A percentile compares a stretch with the other conserved stretches of the same genome.
Conservation (phyloP, 2,113 vertebrate species). For the Sorex fumeus region DNA sequence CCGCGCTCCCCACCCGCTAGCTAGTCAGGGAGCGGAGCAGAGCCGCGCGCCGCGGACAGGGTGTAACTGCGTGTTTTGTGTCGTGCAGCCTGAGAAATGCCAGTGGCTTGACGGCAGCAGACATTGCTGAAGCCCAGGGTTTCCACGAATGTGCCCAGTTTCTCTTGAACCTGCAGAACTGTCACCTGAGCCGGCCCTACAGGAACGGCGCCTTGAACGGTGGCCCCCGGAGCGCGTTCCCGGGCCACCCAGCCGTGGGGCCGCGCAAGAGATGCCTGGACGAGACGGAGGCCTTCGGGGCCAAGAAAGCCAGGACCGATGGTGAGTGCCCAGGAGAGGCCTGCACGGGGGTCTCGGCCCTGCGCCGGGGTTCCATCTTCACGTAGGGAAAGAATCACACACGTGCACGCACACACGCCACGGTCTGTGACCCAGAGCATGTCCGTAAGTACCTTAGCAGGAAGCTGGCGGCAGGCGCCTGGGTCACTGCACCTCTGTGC, state of each 20-base stretch:
- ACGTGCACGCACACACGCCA: too few relatives aligned
- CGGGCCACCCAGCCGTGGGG: slow-evolving; percentile 88
- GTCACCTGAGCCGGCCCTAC: slow-evolving; percentile 90
- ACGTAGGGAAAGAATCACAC: too few relatives aligned
- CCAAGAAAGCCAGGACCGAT: slow-evolving; percentile 94
- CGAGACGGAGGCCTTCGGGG: slow-evolving; percentile 86
- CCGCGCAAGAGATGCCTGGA: slow-evolving; percentile 94
- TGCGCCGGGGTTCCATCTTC: too few relatives aligned
- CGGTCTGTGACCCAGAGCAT: too few relatives aligned
- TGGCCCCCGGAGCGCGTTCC: slow-evolving; percentile 86
- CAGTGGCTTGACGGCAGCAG: slow-evolving; percentile 96
- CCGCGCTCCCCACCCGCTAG: slow-evolving; percentile 63
- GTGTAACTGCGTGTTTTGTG: slow-evolving; percentile 92
- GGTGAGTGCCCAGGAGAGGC: too few relatives aligned
- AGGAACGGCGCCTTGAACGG: slow-evolving; percentile 91
- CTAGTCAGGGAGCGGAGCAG: slow-evolving; percentile 86
- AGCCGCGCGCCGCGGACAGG: too few relatives aligned
- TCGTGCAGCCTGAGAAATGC: slow-evolving; percentile 95
- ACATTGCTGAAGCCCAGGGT: slow-evolving; percentile 96
- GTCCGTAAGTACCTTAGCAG: too few relatives aligned
- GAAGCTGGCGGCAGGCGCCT: too few relatives aligned
- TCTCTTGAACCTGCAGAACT: slow-evolving; percentile 95
- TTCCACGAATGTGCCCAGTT: slow-evolving; percentile 95
- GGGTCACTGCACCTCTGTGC: too few relatives aligned
- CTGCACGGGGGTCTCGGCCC: too few relatives aligned